phyloP scores from a whole-genome alignment of 2,113 vertebrate species.

The Carassius carassius region DNA sequence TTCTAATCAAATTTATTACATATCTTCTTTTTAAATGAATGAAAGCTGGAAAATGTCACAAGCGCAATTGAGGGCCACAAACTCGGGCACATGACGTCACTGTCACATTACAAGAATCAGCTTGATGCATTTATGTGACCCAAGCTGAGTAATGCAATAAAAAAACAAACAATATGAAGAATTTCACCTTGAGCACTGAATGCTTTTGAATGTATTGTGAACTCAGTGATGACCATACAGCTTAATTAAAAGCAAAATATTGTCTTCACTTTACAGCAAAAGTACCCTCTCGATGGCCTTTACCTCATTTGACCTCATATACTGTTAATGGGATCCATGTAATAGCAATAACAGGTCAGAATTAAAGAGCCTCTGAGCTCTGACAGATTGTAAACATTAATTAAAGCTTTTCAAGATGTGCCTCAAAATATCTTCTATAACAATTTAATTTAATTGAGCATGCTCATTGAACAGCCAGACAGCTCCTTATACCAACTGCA shows the following conservation, averaged over 20 bases:
- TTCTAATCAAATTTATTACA: not conserved
- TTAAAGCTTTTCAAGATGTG: not conserved
- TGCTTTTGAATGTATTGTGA: not conserved
- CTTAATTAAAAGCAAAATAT: not conserved
- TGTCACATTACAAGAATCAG: not conserved
- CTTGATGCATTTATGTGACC: not conserved
- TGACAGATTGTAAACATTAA: no score
- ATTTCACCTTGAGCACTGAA: conserved; percentile 25
- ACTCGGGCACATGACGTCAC: not conserved
- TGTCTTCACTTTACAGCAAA: not conserved
- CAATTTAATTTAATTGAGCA: not conserved
- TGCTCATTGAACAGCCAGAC: not conserved
- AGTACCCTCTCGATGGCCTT: not conserved
- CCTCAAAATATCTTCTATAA: not conserved
- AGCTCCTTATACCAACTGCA: not conserved
- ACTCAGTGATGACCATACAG: not conserved
- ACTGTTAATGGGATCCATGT: not conserved
- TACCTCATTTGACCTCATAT: not conserved
- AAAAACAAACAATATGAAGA: not conserved
- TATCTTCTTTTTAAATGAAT: not conserved
- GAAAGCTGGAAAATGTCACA: not conserved
- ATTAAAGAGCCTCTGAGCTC: conserved; percentile 5
- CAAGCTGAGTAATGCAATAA: not conserved
- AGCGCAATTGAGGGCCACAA: not conserved
- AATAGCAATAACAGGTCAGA: not conserved